Base-by-base conservation (phyloP, 2,797 vertebrate species). In the Graptemys geographica region DNA sequence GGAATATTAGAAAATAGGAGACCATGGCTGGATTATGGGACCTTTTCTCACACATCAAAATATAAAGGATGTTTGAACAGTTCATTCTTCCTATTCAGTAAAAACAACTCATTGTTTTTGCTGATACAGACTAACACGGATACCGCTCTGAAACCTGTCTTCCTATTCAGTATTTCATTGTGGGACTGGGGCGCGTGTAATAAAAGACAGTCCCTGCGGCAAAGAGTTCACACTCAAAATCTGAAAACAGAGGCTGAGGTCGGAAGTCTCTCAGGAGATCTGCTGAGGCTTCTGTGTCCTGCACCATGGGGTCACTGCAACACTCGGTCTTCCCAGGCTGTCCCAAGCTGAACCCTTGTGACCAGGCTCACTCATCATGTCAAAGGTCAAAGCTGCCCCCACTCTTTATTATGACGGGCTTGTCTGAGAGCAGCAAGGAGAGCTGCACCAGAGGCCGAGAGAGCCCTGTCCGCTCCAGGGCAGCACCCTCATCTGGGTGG, bases 381-480 rank as follows among this genome's bases (percentile, higher is more conserved):
- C 5, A 25, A 37, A 44, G 28, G 25, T 11, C 81, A 31, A 23
- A n/a, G 11, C 56, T 37, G 8, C 18, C 84, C 37, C 11, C 13
- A 11, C 33, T n/a, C 27, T 27, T 33, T 23, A 41, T n/a, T 19
- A 41, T 15, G 19, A 72, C 41, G 16, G 79, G 23, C 28, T 83
- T 65, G 15, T 72, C 52, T 18, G 31, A 37, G 25, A 86, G 84
- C 28, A n/a, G 31, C 31, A 53, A 80, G 21, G 59, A 18, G 5
- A 53, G 44, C 28, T 12, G 84, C 31, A 81, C 23, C 11, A 12
- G 47, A 3, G 37, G 49, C 37, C 6, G 18, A 3, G 21, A 28
- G 6, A 15, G 21, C 16, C 15, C 41, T 15, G n/a, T 3, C 10
- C 23, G 7, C 6, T 11, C 65, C 23, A 1, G 2, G 13, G 8